Evolutionary conservation across 2,797 vertebrate genomes (phyloP).

Genomic region (Salarias fasciatus): DNA sequence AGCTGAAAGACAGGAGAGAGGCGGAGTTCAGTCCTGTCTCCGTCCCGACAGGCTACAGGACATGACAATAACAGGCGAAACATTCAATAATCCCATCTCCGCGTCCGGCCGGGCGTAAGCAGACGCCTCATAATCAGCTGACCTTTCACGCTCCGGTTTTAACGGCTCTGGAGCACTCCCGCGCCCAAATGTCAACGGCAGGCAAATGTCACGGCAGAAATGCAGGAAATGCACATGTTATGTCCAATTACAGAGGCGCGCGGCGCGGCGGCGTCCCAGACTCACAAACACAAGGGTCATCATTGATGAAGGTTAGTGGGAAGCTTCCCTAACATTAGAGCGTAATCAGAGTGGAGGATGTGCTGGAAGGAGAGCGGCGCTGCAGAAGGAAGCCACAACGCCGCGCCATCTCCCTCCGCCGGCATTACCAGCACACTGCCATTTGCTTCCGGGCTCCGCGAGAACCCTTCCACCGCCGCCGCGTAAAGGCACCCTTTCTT

Average conservation of each 20-base stretch:
- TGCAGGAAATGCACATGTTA: conserved; percentile 51
- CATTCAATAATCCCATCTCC: conserved; percentile 4
- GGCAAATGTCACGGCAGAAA: conserved; percentile 67
- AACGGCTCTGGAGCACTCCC: conserved; percentile 68
- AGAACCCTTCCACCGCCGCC: too few species aligned
- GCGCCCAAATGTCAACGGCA: conserved; percentile 73
- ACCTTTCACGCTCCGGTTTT: conserved; percentile 69
- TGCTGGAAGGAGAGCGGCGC: too few species aligned
- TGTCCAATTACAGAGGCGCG: conserved; percentile 16
- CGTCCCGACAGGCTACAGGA: conserved; percentile 19
- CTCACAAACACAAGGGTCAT: conserved; percentile 41
- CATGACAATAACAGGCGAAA: conserved; percentile 12
- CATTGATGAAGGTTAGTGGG: conserved; percentile 20
- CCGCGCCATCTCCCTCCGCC: background rate
- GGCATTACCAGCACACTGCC: too few species aligned
- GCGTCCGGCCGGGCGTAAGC: conserved; percentile 35
- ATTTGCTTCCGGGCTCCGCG: too few species aligned
- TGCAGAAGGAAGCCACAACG: too few species aligned
- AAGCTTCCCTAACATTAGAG: conserved; percentile 20
- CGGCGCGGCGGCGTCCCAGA: conserved; percentile 11
- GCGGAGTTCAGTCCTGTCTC: conserved; percentile 17
- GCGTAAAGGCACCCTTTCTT: too few species aligned
- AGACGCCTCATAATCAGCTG: conserved; percentile 62
- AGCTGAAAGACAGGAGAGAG: conserved; percentile 70
- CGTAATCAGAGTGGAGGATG: conserved; percentile 6